These are phyloP conservation scores for Lithodes maja DNA, from an alignment of 2,888 invertebrate genomes.

Conservation along the genomic window DNA sequence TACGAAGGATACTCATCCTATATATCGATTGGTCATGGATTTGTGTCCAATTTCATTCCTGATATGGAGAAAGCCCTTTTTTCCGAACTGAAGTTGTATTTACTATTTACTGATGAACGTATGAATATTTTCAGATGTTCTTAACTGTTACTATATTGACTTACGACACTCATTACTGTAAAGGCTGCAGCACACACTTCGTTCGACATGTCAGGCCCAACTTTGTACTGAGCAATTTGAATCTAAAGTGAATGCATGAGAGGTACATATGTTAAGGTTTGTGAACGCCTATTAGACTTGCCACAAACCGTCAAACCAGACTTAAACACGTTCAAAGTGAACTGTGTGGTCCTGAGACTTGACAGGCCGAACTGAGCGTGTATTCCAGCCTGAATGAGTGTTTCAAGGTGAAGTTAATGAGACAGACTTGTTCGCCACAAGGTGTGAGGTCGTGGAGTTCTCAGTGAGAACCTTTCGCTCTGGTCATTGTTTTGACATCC, in stretches of 20 bases:
- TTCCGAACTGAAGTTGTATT: constrained; percentile 64
- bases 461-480: constrained; percentile 48
- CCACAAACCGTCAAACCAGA: too few species aligned
- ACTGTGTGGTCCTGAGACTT: too few species aligned
- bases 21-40: constrained; percentile 45
- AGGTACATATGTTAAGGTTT: too few species aligned
- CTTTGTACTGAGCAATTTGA: too few species aligned
- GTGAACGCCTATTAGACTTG: too few species aligned
- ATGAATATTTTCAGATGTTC: constrained; percentile 44
- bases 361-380: too few species aligned
- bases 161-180: constrained; percentile 22
- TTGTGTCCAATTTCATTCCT: constrained; percentile 53
- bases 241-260: too few species aligned
- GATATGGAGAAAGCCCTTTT: constrained; percentile 54
- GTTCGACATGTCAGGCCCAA: too few species aligned
- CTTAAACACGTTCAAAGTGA: too few species aligned
- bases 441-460: constrained; percentile 53
- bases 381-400: too few species aligned
- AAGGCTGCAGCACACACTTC: neutral
- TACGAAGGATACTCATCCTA: constrained; percentile 42
- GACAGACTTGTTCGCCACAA: constrained; percentile 53
- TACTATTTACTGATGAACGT: constrained; percentile 58
- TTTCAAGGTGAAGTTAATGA: neutral
- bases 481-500: constrained; percentile 33
- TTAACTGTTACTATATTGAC: constrained; percentile 47